Evolutionary conservation across 2,113 vertebrate genomes (phyloP).

Genomic region (Otus sunia): DNA sequence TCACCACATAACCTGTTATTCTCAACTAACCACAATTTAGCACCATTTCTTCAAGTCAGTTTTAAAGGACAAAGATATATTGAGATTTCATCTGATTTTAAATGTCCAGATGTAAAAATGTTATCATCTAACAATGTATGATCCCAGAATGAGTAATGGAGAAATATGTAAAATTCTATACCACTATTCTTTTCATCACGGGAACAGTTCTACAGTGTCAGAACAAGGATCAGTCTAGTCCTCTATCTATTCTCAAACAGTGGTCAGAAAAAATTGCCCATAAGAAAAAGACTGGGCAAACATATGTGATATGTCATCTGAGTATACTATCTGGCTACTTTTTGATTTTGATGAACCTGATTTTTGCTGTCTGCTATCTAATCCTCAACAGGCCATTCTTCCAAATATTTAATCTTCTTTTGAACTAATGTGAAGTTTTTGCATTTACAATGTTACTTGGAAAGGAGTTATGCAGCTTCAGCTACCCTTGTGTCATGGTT

Average conservation of each 20-base stretch:
- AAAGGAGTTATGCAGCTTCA: not conserved
- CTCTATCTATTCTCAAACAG: not conserved
- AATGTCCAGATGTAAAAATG: not conserved
- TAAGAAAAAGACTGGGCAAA: not conserved
- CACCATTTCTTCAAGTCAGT: not conserved
- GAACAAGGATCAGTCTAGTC: not conserved
- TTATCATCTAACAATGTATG: not conserved
- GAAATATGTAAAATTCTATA: not conserved
- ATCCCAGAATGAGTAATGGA: not conserved
- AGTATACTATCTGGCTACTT: not conserved
- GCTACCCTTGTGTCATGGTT: not conserved
- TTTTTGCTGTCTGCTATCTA: not conserved
- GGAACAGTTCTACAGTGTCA: not conserved
- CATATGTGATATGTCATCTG: not conserved
- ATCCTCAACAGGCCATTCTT: not conserved
- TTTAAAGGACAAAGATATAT: not conserved
- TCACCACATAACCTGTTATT: not conserved
- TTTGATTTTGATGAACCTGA: not conserved
- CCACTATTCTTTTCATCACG: not conserved
- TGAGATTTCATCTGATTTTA: not conserved
- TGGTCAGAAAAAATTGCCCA: too few species aligned
- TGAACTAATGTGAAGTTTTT: not conserved
- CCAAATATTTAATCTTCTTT: not conserved
- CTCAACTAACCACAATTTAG: not conserved
- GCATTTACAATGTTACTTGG: not conserved